Base-by-base conservation (phyloP, 2,113 vertebrate genomes). In the Oncorhynchus clarkii region DNA sequence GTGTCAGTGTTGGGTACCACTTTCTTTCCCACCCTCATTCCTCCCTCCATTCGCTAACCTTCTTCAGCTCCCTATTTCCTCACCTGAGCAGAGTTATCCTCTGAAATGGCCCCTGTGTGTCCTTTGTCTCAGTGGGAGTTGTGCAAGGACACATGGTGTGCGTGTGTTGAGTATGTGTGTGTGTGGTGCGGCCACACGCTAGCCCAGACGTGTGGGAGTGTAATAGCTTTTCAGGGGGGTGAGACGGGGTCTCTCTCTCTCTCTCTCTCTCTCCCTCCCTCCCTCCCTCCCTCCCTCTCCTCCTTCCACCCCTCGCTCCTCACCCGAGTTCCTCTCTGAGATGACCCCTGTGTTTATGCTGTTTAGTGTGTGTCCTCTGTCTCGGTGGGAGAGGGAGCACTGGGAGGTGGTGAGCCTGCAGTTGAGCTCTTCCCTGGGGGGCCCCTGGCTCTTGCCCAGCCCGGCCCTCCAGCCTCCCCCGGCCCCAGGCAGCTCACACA, bases 371-470 rank as follows among this genome's bases (percentile, higher is more conserved):
- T 29, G 5, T 26, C 51, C 51, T 18, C 51, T 18, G 26, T 67
- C 26, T 26, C 13, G 13, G 65, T 29, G 65, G 3, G 2, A 70
- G 39, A 92, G 84, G 64, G 89, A 91, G 71, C 74, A 87, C 80
- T 94, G 93, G 49, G 97, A 96, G 2, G 93, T 91, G 20, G 93
- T 90, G 83, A 93, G 93, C 74, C 92, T 90, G 79, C 89, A 94
- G 71, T 93, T 93, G 2, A 84, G 12, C 4, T 86, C 80, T 69
- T 72, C 88, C 76, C 80, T 77, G 4, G 82, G 76, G 71, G 90
- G 39, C 39, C 39, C 39, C 39, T 45, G 76, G 51, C 51, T 16
- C 51, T 14, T 14, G 9, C 9, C 0, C 5, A 29, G 60, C 91
- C 87, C 1, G 79, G 5, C 89, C 22, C 0, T 81, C 84, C 0